Evolutionary conservation across 2,797 vertebrate genomes (phyloP).

Genomic region (Numenius phaeopus): DNA sequence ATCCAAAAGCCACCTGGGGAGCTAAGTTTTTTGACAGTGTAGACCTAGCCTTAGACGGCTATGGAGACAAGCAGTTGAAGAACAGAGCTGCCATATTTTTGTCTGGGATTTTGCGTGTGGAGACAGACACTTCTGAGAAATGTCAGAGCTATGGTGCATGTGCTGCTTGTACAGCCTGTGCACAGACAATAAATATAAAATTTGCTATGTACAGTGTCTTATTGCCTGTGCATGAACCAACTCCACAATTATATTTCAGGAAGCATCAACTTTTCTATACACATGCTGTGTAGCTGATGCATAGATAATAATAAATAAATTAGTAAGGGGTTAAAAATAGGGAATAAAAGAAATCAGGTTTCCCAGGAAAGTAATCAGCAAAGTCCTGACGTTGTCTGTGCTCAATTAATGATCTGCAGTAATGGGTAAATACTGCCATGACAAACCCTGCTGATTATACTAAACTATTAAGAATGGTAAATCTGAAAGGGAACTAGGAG

Average conservation of each 20-base stretch:
- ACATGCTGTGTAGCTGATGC: background rate
- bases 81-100: background rate
- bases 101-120: background rate
- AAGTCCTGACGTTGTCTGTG: background rate
- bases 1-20: background rate
- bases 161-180: background rate
- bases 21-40: background rate
- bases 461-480: background rate
- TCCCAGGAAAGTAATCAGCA: background rate
- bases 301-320: background rate
- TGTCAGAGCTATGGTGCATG: background rate
- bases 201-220: background rate
- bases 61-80: background rate
- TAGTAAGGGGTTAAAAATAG: background rate
- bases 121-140: background rate
- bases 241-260: background rate
- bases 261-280: background rate
- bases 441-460: background rate
- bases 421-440: background rate
- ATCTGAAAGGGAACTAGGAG: background rate
- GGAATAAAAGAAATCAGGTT: background rate
- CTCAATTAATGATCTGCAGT: background rate
- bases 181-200: background rate
- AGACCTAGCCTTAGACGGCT: background rate
- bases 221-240: background rate